phyloP scores from a whole-genome alignment of 1,140 invertebrate species.

The Paraescarpia echinospica region DNA sequence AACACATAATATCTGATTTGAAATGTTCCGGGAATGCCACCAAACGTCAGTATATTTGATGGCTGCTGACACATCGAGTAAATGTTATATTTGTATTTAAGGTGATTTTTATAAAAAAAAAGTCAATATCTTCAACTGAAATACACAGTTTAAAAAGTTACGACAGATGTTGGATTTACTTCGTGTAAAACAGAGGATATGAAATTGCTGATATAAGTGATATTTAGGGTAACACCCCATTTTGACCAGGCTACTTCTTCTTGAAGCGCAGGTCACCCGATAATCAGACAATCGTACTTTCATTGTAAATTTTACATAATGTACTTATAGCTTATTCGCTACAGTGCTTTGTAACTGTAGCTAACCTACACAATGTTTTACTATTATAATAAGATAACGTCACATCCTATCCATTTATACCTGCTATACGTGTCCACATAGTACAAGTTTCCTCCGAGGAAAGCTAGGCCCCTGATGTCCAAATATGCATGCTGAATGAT shows the following conservation, averaged over 20 bases:
- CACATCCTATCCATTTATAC: background rate
- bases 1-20: background rate
- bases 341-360: too few relatives aligned
- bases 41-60: background rate
- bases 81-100: background rate
- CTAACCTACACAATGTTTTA: background rate
- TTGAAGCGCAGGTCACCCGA: background rate
- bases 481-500: background rate
- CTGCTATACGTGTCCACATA: background rate
- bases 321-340: too few relatives aligned
- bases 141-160: background rate
- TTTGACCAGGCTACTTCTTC: too few relatives aligned
- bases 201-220: too few relatives aligned
- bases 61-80: background rate
- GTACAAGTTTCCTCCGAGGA: background rate
- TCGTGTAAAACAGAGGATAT: too few relatives aligned
- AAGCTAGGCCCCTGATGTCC: background rate
- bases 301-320: background rate
- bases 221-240: too few relatives aligned
- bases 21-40: background rate
- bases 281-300: background rate
- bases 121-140: background rate
- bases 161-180: too few relatives aligned
- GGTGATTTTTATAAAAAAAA: too few relatives aligned
- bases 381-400: background rate